Evolutionary conservation across 2,113 vertebrate species (phyloP).

Genomic region (Albula glossodonta): DNA sequence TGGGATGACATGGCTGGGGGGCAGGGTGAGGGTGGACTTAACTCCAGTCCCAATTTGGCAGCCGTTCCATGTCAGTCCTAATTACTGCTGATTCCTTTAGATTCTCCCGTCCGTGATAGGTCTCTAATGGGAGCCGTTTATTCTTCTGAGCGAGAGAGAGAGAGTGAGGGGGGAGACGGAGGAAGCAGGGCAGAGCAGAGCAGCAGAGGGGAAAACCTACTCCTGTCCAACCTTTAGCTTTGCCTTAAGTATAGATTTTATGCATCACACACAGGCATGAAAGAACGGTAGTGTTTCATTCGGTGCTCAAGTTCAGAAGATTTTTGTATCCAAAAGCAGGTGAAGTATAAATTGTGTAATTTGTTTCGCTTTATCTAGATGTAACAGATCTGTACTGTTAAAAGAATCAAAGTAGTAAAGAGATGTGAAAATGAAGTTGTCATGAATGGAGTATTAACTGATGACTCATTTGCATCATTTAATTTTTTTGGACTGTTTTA

Average conservation of each 20-base stretch:
- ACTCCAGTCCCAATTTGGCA: constrained; percentile 61
- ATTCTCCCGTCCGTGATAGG: constrained; percentile 64
- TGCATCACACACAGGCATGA: constrained; percentile 37
- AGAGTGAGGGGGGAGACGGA: constrained; percentile 26
- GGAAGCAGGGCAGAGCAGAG: constrained; percentile 3
- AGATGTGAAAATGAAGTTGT: not conserved
- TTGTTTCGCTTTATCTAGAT: not conserved
- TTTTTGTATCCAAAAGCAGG: constrained; percentile 53
- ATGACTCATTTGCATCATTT: no score
- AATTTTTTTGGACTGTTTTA: no score
- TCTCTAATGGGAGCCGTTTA: constrained; percentile 56
- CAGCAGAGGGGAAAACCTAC: not conserved
- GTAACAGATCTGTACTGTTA: not conserved
- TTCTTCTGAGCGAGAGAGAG: constrained; percentile 37
- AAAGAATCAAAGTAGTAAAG: not conserved
- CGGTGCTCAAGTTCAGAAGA: constrained; percentile 45
- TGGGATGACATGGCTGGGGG: constrained; percentile 27
- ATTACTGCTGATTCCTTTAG: constrained; percentile 76
- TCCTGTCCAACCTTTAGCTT: not conserved
- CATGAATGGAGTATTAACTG: not conserved
- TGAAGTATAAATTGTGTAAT: constrained; percentile 48
- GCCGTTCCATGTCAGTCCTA: constrained; percentile 64
- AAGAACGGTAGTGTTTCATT: constrained; percentile 43
- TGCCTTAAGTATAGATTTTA: constrained; percentile 36
- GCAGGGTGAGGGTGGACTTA: constrained; percentile 27